These are phyloP conservation scores for Gobio gobio DNA, from an alignment of 2,113 vertebrate species.

Conservation along the genomic window DNA sequence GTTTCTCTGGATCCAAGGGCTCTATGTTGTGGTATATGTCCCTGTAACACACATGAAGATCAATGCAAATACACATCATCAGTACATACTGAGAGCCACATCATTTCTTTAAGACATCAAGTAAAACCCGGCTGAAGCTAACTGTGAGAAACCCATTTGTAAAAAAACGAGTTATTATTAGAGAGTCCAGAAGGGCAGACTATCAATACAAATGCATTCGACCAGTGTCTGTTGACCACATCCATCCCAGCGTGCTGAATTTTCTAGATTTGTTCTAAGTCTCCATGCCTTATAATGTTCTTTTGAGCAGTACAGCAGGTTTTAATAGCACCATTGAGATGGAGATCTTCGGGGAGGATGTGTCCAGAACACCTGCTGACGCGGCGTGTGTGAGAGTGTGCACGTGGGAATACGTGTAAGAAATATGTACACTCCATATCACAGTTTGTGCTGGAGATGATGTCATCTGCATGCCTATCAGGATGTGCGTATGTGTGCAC, in stretches of 20 bases:
- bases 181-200: background rate
- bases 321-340: conserved; percentile 21
- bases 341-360: background rate
- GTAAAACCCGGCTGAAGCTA: background rate
- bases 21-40: conserved; percentile 94
- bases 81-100: background rate
- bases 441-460: conserved; percentile 12
- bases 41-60: conserved; percentile 69
- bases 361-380: conserved; percentile 32
- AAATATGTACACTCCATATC: conserved; percentile 17
- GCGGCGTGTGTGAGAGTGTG: background rate
- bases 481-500: background rate
- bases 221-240: background rate
- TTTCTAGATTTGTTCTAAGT: background rate
- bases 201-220: background rate
- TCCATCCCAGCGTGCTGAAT: background rate
- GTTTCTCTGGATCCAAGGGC: conserved; percentile 94
- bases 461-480: background rate
- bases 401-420: conserved; percentile 7
- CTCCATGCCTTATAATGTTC: background rate
- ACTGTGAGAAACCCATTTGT: background rate
- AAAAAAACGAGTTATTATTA: background rate
- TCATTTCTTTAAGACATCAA: background rate
- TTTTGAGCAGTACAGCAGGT: background rate
- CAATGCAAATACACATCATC: background rate